Evolutionary conservation across 1,140 invertebrate species (phyloP).

Genomic region (Glossosoma conforme): DNA sequence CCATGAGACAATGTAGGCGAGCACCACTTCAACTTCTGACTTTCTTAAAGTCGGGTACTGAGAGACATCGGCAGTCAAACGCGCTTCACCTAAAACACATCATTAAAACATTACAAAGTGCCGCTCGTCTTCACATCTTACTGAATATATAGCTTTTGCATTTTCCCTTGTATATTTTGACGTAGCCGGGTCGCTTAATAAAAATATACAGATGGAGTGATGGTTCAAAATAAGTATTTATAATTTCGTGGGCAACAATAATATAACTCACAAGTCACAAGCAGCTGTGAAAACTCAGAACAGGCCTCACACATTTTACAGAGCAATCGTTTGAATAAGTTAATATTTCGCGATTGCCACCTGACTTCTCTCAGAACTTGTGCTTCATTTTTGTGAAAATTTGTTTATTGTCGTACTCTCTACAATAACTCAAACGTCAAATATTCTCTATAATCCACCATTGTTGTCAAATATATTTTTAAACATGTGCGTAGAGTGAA

Average conservation of each 20-base stretch:
- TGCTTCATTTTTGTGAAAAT: slow-evolving; percentile 20
- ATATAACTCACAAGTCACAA: slow-evolving; percentile 72
- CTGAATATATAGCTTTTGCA: no score
- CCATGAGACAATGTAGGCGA: slow-evolving; percentile 65
- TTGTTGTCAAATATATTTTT: slow-evolving; percentile 25
- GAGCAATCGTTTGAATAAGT: slow-evolving; percentile 21
- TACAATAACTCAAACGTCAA: slow-evolving; percentile 22
- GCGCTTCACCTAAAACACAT: slow-evolving; percentile 52
- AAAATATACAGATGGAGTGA: slow-evolving; percentile 7
- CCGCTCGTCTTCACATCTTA: no score
- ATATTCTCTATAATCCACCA: slow-evolving; percentile 21
- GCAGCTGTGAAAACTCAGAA: slow-evolving; percentile 71
- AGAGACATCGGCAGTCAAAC: slow-evolving; percentile 55
- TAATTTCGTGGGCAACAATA: slow-evolving; percentile 39
- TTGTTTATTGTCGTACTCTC: slow-evolving; percentile 24
- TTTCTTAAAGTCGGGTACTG: slow-evolving; percentile 57
- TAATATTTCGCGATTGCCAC: slow-evolving; percentile 16
- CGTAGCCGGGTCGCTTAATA: slow-evolving; percentile 2
- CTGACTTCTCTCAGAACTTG: slow-evolving; percentile 15
- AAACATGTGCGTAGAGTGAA: background rate
- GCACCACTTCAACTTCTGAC: slow-evolving; percentile 61
- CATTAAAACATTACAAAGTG: background rate
- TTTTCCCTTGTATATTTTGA: slow-evolving; percentile 1
- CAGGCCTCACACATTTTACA: slow-evolving; percentile 73
- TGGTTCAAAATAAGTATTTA: slow-evolving; percentile 10